phyloP scores from a whole-genome alignment of 2,113 vertebrate species.

The Anolis carolinensis region DNA sequence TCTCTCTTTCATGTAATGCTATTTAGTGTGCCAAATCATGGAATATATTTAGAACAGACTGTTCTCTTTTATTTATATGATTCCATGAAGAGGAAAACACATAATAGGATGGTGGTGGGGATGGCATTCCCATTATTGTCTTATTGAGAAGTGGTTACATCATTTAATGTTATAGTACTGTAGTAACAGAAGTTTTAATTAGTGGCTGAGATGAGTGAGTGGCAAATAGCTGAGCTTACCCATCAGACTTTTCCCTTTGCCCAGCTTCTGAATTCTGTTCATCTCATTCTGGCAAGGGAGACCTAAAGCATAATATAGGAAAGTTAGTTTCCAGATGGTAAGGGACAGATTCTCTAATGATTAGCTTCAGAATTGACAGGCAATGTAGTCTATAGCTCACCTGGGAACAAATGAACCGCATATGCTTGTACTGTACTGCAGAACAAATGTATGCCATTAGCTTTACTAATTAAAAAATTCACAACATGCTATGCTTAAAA shows the following conservation, averaged over 20 bases:
- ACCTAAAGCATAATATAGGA: constrained; percentile 80
- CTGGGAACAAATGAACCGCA: constrained; percentile 68
- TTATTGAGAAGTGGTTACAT: constrained; percentile 64
- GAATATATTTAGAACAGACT: constrained; percentile 43
- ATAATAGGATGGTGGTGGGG: neutral
- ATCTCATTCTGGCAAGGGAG: constrained; percentile 95
- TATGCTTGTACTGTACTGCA: constrained; percentile 62
- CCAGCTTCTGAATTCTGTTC: constrained; percentile 93
- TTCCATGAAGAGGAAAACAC: constrained; percentile 46
- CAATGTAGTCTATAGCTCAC: constrained; percentile 68
- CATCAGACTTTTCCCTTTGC: constrained; percentile 89
- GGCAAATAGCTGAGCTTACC: constrained; percentile 81
- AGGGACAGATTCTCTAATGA: constrained; percentile 68
- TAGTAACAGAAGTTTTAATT: constrained; percentile 73
- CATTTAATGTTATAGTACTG: constrained; percentile 55
- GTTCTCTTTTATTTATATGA: constrained; percentile 51
- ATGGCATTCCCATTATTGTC: constrained; percentile 40
- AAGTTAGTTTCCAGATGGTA: constrained; percentile 79
- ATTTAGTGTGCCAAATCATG: neutral
- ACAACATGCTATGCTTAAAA: constrained; percentile 28
- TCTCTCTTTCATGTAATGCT: constrained; percentile 29
- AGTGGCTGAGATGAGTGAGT: constrained; percentile 68
- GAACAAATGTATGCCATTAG: constrained; percentile 71
- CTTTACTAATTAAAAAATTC: constrained; percentile 64
- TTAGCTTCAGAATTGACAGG: constrained; percentile 64